Base-by-base conservation (phyloP, 2,888 invertebrate species). In the Cheilosia soror region DNA sequence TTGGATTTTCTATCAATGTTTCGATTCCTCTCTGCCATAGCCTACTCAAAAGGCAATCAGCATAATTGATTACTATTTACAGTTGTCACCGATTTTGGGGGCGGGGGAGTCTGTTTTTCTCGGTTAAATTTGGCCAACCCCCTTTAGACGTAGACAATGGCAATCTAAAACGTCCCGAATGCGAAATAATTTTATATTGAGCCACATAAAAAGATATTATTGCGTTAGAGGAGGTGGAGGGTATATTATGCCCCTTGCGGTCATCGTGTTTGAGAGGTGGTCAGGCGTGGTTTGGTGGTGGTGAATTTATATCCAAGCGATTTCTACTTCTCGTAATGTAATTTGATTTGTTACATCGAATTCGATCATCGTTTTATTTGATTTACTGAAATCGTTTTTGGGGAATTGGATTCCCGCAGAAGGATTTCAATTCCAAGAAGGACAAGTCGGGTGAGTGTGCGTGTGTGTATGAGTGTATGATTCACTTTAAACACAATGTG, bases 271-370 rank as follows among this genome's bases (percentile, higher is more conserved):
- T 78, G 68, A 78, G 72, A 78, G 62, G 73, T 51, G 77, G 82
- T 68, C 60, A 72, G 63, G 66, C 72, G 62, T 55, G 44, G n/a
- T 42, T 37, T 5, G 33, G 60, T 42, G 63, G 9, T 51, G 62
- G 57, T 51, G 44, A 68, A 79, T 84, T 84, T 81, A 85, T 85
- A 72, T 68, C 72, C 72, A 44, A 40, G 29, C 76, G 81, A 77
- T 71, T 80, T 72, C 81, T 85, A 81, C 76, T 66, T 63, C 71
- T 72, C 76, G 72, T 76, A 66, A 72, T 85, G 76, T 77, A 76
- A 85, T 76, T 85, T 80, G 81, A 85, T 81, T 85, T 85, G 85
- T 85, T 68, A 81, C 85, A 85, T 81, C 55, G 68, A 85, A 85
- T 85, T 81, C 76, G 85, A 85, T 85, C 80, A 77, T 76, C 76